A percentile compares a stretch with the other conserved stretches of the same genome.
Evolutionary conservation across 2,113 vertebrate genomes (phyloP).

Genomic region (Neolamprologus hecqui): DNA sequence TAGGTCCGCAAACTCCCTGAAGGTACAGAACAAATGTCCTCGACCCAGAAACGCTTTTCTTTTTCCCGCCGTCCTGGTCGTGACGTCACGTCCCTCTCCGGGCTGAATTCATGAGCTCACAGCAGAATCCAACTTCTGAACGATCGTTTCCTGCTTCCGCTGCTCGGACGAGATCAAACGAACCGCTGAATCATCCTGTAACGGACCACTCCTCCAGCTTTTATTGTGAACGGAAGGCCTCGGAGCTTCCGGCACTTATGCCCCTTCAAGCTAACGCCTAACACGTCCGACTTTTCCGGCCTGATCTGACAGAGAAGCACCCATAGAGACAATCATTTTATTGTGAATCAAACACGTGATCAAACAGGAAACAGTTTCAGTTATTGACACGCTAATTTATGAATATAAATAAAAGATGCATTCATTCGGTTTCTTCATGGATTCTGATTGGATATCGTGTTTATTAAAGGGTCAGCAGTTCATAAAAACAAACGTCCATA

Average conservation of each 20-base stretch:
- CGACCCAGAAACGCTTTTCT: background rate
- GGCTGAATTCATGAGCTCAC: background rate
- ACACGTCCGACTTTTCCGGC: background rate
- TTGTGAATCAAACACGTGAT: background rate
- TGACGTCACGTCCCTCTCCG: background rate
- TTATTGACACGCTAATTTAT: background rate
- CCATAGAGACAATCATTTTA: background rate
- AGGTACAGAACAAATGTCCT: background rate
- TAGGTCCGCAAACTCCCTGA: background rate
- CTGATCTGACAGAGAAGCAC: accelerated
- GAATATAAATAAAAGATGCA: background rate
- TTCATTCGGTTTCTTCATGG: background rate
- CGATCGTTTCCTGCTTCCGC: background rate
- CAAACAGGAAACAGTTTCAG: background rate
- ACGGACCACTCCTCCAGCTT: background rate
- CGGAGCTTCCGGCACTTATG: accelerated
- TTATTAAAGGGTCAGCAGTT: background rate
- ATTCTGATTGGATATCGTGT: background rate
- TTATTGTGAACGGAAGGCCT: background rate
- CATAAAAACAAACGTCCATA: background rate
- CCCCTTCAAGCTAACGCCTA: background rate
- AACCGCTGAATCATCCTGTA: background rate
- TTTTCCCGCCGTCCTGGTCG: background rate
- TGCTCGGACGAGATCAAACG: background rate
- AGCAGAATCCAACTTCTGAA: background rate